These are phyloP conservation scores for Neodiprion virginianus DNA, from an alignment of 1,140 invertebrate genomes.

Conservation along the genomic window DNA sequence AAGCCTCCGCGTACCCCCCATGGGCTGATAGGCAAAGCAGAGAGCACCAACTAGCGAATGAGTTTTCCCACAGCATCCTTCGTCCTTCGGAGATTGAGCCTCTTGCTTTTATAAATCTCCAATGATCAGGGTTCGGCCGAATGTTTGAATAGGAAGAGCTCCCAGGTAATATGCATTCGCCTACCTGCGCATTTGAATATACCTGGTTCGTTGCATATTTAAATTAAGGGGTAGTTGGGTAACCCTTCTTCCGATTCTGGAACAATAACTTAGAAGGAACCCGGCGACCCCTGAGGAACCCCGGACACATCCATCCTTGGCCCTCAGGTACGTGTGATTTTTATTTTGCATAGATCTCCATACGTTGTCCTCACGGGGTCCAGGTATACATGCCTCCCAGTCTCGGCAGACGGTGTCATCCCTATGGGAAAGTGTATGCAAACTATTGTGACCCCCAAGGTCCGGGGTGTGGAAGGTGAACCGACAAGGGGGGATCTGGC, in stretches of 20 bases:
- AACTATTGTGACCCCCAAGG: conserved; percentile 58
- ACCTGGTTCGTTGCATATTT: conserved; percentile 56
- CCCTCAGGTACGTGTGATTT: conserved; percentile 53
- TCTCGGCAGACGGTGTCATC: conserved; percentile 51
- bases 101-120: conserved; percentile 53
- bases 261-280: conserved; percentile 44
- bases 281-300: conserved; percentile 36
- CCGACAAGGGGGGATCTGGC: neutral
- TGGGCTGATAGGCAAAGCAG: conserved; percentile 50
- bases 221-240: conserved; percentile 45
- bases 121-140: conserved; percentile 43
- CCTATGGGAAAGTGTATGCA: conserved; percentile 62
- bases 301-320: conserved; percentile 39
- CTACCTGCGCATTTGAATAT: conserved; percentile 54
- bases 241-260: conserved; percentile 47
- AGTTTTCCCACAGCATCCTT: conserved; percentile 44
- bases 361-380: conserved; percentile 49
- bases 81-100: conserved; percentile 21
- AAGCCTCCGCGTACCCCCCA: neutral
- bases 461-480: conserved; percentile 25
- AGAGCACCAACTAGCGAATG: conserved; percentile 16
- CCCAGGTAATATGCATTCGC: conserved; percentile 47
- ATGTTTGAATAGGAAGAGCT: conserved; percentile 56
- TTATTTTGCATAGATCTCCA: conserved; percentile 59
- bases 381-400: conserved; percentile 40